Conservation (phyloP, 2,113 vertebrate species). For the Heptranchias perlo region DNA sequence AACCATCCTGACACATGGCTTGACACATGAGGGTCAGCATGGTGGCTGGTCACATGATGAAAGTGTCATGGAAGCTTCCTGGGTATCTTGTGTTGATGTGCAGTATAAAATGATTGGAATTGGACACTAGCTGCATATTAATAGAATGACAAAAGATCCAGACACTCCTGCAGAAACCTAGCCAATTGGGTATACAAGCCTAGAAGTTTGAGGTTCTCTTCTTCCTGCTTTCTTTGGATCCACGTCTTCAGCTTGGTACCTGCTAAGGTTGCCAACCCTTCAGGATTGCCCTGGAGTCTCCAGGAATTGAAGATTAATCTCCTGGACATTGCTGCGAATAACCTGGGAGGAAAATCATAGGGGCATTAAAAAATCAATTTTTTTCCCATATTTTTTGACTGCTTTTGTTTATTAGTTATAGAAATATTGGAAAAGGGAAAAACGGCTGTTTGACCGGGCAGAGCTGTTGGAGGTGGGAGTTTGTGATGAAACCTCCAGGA, state of each 20-base stretch:
- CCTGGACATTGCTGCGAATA: too few species aligned
- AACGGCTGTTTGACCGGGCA: too few species aligned
- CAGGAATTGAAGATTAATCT: too few species aligned
- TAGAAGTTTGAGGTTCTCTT: neutral
- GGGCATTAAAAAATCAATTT: too few species aligned
- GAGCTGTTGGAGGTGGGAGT: too few species aligned
- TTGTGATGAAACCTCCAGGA: too few species aligned
- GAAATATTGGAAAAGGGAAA: too few species aligned
- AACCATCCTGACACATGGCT: neutral
- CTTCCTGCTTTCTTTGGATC: neutral
- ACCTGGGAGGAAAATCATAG: too few species aligned
- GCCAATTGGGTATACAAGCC: neutral
- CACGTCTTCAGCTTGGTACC: neutral
- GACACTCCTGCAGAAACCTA: neutral
- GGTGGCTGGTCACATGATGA: neutral
- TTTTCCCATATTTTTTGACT: too few species aligned
- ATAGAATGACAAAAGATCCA: neutral
- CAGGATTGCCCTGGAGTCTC: too few species aligned
- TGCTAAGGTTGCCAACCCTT: too few species aligned
- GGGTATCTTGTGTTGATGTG: neutral
- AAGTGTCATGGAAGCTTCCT: neutral
- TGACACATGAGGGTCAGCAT: neutral
- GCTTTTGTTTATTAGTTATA: too few species aligned
- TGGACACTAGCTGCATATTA: neutral
- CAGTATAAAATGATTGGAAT: neutral